phyloP scores from a whole-genome alignment of 2,888 invertebrate species.

The Torymus auratus region DNA sequence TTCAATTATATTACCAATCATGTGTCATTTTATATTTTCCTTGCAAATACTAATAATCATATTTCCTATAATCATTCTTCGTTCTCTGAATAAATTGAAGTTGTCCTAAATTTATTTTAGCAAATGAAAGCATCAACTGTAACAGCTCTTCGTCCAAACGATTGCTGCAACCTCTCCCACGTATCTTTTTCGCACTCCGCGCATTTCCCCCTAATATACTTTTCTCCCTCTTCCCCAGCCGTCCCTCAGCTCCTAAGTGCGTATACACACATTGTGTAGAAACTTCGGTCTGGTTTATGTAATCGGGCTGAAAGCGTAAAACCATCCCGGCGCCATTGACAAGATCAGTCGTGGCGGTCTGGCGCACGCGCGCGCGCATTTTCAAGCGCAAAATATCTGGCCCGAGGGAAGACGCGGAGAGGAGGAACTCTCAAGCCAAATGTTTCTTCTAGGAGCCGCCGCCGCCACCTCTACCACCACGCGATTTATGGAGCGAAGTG shows the following conservation, averaged over 20 bases:
- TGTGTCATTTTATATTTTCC: too few relatives aligned
- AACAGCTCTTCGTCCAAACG: too few relatives aligned
- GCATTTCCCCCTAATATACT: too few relatives aligned
- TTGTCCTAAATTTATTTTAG: too few relatives aligned
- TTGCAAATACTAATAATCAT: too few relatives aligned
- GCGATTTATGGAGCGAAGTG: conserved; percentile 76
- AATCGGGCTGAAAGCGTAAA: conserved; percentile 50
- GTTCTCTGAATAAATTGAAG: too few relatives aligned
- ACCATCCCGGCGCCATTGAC: conserved; percentile 48
- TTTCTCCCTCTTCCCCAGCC: too few relatives aligned
- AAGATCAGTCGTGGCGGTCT: conserved; percentile 20
- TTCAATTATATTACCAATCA: too few relatives aligned
- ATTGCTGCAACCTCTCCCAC: too few relatives aligned
- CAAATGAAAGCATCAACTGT: too few relatives aligned
- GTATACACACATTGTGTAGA: neutral
- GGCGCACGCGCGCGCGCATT: neutral
- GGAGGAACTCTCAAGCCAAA: conserved; percentile 67
- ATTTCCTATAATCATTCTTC: too few relatives aligned
- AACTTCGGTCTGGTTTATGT: conserved; percentile 49
- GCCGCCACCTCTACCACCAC: conserved; percentile 71
- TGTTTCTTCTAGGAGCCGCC: conserved; percentile 74
- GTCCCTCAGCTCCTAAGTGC: neutral
- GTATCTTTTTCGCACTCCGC: too few relatives aligned
- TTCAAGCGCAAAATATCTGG: conserved; percentile 47
- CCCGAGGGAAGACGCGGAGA: conserved; percentile 41